Conservation (phyloP, 1,140 invertebrate species). For the Bacillus rossius region DNA sequence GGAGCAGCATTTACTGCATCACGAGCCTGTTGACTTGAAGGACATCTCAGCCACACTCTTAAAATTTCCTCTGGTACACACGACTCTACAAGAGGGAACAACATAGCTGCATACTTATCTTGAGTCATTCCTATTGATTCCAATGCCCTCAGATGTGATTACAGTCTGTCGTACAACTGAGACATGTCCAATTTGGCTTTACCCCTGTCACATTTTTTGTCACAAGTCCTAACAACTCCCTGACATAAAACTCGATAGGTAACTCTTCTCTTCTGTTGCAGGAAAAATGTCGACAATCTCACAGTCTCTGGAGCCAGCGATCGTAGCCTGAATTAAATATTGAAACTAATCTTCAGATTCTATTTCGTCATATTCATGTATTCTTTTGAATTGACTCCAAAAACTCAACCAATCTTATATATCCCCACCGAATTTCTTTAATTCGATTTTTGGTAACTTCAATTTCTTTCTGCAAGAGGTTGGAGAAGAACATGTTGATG, state of each 20-base stretch:
- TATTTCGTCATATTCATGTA: slow-evolving; percentile 26
- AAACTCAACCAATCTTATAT: slow-evolving; percentile 31
- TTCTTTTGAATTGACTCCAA: slow-evolving; percentile 32
- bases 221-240: slow-evolving; percentile 18
- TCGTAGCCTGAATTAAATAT: slow-evolving; percentile 22
- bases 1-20: too few species aligned
- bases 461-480: not conserved
- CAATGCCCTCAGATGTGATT: slow-evolving; percentile 29
- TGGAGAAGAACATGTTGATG: too few species aligned
- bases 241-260: slow-evolving; percentile 20
- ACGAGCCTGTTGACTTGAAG: too few species aligned
- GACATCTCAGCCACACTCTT: too few species aligned
- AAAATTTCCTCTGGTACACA: too few species aligned
- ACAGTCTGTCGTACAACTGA: slow-evolving; percentile 16
- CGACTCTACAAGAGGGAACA: slow-evolving; percentile 38
- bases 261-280: slow-evolving; percentile 11
- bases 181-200: slow-evolving; percentile 5
- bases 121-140: slow-evolving; percentile 35
- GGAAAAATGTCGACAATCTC: slow-evolving; percentile 19
- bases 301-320: slow-evolving; percentile 15
- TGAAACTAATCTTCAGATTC: slow-evolving; percentile 22
- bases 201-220: not conserved
- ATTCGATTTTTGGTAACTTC: slow-evolving; percentile 24
- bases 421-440: slow-evolving; percentile 27
- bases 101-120: slow-evolving; percentile 34